A percentile compares a stretch with the other conserved stretches of the same genome.
These are phyloP conservation scores for Aphelenchoides avenae DNA, from an alignment of 1,140 invertebrate genomes.

Conservation along the genomic window DNA sequence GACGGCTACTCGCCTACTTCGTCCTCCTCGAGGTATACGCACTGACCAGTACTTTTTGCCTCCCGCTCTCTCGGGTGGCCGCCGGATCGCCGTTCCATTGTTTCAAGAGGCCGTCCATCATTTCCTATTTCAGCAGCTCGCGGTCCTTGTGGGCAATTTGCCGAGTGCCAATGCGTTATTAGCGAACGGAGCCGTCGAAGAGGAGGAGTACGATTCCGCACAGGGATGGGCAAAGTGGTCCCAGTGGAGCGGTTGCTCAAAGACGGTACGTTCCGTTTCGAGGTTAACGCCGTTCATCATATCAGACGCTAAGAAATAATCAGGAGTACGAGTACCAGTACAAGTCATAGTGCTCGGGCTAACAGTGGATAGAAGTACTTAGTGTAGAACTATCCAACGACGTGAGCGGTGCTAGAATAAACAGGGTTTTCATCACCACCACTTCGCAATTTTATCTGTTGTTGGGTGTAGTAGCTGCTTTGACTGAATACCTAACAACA, in stretches of 20 bases:
- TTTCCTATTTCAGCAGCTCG: no score
- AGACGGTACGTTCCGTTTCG: slow-evolving; percentile 26
- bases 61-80: no score
- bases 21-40: no score
- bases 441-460: neutral
- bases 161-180: no score
- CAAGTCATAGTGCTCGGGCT: slow-evolving; percentile 7
- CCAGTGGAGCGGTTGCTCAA: slow-evolving; percentile 43
- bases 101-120: no score
- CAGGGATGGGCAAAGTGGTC: slow-evolving; percentile 48
- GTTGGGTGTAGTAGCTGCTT: no score
- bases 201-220: slow-evolving; percentile 7
- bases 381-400: neutral
- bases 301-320: slow-evolving; percentile 4
- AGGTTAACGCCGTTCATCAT: no score
- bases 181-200: slow-evolving; percentile 10
- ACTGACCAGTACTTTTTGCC: no score
- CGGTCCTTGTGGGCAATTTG: no score
- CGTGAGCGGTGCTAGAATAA: slow-evolving; percentile 2
- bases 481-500: neutral
- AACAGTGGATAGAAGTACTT: no score
- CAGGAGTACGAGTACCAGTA: neutral
- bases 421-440: slow-evolving; percentile 8
- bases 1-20: no score
- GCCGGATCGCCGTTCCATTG: no score